Evolutionary conservation across 2,888 invertebrate genomes (phyloP).

Genomic region (Synergus japonicus): DNA sequence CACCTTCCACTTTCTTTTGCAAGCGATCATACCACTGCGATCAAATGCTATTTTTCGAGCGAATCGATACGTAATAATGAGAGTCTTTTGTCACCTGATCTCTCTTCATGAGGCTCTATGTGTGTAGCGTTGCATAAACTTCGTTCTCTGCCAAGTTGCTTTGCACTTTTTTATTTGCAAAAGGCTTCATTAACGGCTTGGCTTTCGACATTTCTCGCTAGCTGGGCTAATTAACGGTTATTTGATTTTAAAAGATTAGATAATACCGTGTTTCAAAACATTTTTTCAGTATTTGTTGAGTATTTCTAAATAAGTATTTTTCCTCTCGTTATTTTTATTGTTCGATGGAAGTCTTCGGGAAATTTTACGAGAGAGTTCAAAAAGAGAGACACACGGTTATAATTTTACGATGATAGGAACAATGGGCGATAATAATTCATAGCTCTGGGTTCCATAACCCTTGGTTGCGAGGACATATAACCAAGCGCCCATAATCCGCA

Average conservation of each 20-base stretch:
- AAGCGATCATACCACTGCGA: slow-evolving; percentile 50
- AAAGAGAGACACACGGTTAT: slow-evolving; percentile 61
- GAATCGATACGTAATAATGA: slow-evolving; percentile 74
- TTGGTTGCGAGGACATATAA: slow-evolving; percentile 53
- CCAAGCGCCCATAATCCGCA: slow-evolving; percentile 62
- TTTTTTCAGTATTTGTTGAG: too few relatives aligned
- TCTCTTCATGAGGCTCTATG: not conserved
- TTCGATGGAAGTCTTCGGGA: not conserved
- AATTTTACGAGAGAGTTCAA: slow-evolving; percentile 41
- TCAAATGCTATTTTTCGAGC: slow-evolving; percentile 66
- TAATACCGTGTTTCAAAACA: not conserved
- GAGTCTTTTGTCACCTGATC: slow-evolving; percentile 65
- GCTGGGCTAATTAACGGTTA: not conserved
- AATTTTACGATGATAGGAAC: slow-evolving; percentile 66
- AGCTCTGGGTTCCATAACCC: slow-evolving; percentile 61
- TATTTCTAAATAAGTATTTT: not conserved
- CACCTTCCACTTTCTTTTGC: slow-evolving; percentile 48
- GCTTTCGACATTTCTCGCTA: not conserved
- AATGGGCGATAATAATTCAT: slow-evolving; percentile 73
- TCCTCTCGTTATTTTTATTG: slow-evolving; percentile 1
- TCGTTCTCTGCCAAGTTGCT: not conserved
- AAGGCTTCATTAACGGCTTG: not conserved
- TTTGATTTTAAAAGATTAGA: not conserved
- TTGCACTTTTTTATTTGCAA: not conserved
- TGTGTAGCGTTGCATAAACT: slow-evolving; percentile 20